Conservation (phyloP, 2,797 vertebrate species). For the Pachyuromys duprasi region DNA sequence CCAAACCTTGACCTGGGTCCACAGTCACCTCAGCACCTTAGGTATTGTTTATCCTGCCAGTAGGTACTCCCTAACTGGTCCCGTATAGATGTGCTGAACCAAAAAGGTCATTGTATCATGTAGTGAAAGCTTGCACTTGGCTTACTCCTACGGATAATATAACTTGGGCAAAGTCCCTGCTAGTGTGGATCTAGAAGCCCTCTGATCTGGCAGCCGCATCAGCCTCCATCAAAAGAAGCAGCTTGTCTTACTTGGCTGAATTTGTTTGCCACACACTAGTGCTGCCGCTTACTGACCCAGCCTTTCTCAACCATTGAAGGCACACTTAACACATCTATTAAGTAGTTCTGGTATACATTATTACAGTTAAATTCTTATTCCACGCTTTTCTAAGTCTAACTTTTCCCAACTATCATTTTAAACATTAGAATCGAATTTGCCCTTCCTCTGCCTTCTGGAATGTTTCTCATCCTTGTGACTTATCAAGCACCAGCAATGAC, state of each 20-base stretch:
- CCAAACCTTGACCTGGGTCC: background rate
- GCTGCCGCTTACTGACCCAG: background rate
- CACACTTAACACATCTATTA: background rate
- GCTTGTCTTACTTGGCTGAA: background rate
- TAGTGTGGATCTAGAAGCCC: background rate
- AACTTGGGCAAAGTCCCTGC: conserved; percentile 9
- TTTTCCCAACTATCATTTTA: background rate
- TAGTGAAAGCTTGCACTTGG: background rate
- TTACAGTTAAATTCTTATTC: background rate
- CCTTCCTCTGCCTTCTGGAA: background rate
- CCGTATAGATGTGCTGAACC: background rate
- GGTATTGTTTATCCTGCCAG: background rate
- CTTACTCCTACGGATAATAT: conserved; percentile 6
- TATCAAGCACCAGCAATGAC: conserved; percentile 28
- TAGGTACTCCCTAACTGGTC: conserved; percentile 40
- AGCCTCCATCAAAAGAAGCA: background rate
- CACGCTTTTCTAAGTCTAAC: conserved; percentile 33
- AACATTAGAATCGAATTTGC: background rate
- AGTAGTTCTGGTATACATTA: background rate
- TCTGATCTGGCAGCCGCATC: background rate
- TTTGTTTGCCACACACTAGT: background rate
- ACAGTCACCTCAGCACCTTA: background rate
- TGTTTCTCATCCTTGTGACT: background rate
- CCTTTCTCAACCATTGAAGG: background rate
- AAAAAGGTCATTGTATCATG: background rate